Evolutionary conservation across 2,888 invertebrate species (phyloP).

Genomic region (Bugula neritina): DNA sequence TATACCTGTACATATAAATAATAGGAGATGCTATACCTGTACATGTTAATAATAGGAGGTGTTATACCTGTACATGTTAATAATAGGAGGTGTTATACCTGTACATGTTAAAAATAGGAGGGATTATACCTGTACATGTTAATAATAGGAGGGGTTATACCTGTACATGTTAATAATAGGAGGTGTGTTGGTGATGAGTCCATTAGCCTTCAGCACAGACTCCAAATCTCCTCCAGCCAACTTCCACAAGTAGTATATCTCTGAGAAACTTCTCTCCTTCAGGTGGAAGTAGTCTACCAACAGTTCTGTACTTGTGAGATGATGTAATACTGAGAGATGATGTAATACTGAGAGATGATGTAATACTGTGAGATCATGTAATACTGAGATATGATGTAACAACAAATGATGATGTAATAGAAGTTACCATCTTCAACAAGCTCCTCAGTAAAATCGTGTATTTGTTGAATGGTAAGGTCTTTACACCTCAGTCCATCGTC

Average conservation of each 20-base stretch:
- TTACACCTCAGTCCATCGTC: constrained; percentile 1
- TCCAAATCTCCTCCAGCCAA: constrained; percentile 90
- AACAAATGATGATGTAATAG: no score
- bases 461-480: not conserved
- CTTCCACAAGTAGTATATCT: constrained; percentile 90
- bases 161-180: constrained; percentile 55
- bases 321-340: no score
- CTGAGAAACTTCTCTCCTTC: constrained; percentile 62
- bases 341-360: no score
- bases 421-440: constrained; percentile 14
- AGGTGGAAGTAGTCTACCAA: constrained; percentile 42
- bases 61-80: constrained; percentile 56
- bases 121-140: constrained; percentile 49
- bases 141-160: constrained; percentile 58
- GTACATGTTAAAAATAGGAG: constrained; percentile 56
- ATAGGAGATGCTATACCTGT: constrained; percentile 56
- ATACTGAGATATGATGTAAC: no score
- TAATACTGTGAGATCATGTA: no score
- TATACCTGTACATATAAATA: constrained; percentile 47
- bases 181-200: constrained; percentile 76
- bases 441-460: constrained; percentile 18
- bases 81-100: constrained; percentile 58
- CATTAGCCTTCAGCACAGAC: constrained; percentile 80
- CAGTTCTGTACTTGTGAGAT: no score
- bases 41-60: constrained; percentile 57